phyloP scores from a whole-genome alignment of 2,888 invertebrate genomes.

The Brenthis ino region DNA sequence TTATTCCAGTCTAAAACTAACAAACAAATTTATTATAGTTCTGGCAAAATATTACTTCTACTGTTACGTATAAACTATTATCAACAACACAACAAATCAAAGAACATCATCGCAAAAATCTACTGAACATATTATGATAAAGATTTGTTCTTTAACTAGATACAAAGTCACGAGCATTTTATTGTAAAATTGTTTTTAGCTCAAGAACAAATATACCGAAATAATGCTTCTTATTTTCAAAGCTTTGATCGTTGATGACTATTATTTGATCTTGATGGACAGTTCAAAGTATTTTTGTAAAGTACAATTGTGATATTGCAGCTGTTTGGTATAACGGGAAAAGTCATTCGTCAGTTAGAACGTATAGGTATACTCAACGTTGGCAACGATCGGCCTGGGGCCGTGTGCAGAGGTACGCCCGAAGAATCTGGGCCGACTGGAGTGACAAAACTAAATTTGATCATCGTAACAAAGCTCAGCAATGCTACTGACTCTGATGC shows the following conservation, averaged over 20 bases:
- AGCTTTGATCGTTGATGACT: neutral
- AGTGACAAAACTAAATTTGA: conserved; percentile 82
- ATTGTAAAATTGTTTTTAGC: neutral
- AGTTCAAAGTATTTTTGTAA: conserved; percentile 28
- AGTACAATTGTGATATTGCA: conserved; percentile 43
- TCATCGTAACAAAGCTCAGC: conserved; percentile 71
- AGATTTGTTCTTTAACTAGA: too few relatives aligned
- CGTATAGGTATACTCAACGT: conserved; percentile 60
- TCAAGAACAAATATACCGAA: neutral
- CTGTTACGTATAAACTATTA: too few relatives aligned
- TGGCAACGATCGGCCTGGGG: conserved; percentile 72
- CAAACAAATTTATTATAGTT: neutral
- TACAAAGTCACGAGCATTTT: neutral
- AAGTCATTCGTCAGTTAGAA: conserved; percentile 63
- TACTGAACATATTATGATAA: too few relatives aligned
- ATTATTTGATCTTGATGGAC: conserved; percentile 10
- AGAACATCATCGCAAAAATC: too few relatives aligned
- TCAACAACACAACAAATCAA: neutral
- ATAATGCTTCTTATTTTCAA: neutral
- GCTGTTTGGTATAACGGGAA: conserved; percentile 59
- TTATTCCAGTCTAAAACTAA: conserved; percentile 15
- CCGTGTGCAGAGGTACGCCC: conserved; percentile 77
- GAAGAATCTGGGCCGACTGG: conserved; percentile 79
- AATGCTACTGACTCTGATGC: conserved; percentile 59
- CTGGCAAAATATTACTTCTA: too few relatives aligned